Evolutionary conservation across 2,888 invertebrate species (phyloP), one percentile per base, ranked within the genome.

Genomic region (Scaptomyza flava): DNA sequence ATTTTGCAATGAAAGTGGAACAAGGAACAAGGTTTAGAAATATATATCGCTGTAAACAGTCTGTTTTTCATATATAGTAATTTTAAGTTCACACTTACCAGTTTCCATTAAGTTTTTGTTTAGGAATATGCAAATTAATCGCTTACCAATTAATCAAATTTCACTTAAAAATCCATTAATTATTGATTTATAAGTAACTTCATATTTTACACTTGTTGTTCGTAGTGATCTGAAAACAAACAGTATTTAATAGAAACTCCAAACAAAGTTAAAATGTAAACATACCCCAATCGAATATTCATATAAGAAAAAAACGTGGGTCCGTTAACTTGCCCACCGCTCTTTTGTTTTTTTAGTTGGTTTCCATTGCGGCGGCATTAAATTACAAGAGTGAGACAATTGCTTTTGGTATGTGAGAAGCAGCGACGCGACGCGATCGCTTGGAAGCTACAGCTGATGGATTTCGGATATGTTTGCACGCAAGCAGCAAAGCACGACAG

Each of bases 311-410:
- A 20, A 53, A 63, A 63, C 62, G 60, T 47, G 43, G 60, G 59
- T 23, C 56, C 66, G 58, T 68, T 74, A 60, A 77, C 70, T 77
- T 70, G 47, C 42, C 54, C 63, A 68, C 52, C 73, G 59, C 67
- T 27, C 6, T 38, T 14, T 4, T n/a, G n/a, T n/a, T 4, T 64
- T 72, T 64, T 34, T 38, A 1, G 3, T 17, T 17, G 41, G 0
- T 64, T 70, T 64, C 54, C 70, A 68, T 57, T 72, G 70, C 66
- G 72, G 70, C 66, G 72, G 79, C 74, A 71, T 79, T 81, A 71
- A 86, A 81, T 81, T 81, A 85, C 84, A 74, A 66, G 69, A 74
- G 48, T 17, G 48, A 20, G 20, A n/a, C 33, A 34, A 66, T 23
- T 68, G 66, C 47, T 41, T 34, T 45, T 52, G 61, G 67, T 67